These are phyloP conservation scores for Centropyge bicolor DNA, from an alignment of 2,797 vertebrate genomes.

Conservation along the genomic window DNA sequence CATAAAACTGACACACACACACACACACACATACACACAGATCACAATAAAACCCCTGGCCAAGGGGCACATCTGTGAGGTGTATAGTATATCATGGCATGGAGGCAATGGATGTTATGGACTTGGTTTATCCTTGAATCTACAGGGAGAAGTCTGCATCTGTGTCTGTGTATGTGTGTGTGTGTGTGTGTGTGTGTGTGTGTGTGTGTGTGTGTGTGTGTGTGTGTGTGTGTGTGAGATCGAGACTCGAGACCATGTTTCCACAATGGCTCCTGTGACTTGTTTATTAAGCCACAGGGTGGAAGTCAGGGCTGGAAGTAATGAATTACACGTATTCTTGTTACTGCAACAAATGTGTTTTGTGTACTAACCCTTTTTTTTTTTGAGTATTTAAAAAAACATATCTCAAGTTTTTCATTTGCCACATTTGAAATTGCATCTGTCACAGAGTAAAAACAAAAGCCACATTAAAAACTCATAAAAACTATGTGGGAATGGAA, in stretches of 20 bases:
- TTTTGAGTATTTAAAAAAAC: neutral
- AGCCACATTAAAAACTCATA: neutral
- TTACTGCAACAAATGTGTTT: neutral
- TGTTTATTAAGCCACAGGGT: slow-evolving; percentile 9
- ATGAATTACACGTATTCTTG: neutral
- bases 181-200: slow-evolving; percentile 7
- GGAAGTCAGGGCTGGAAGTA: neutral
- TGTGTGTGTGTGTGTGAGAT: neutral
- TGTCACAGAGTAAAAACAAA: no score
- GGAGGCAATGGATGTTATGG: slow-evolving; percentile 28
- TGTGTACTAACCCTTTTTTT: neutral
- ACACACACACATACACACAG: slow-evolving; percentile 12
- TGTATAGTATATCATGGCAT: slow-evolving; percentile 39
- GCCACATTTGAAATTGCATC: neutral
- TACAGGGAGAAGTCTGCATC: slow-evolving; percentile 19
- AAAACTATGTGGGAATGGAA: neutral
- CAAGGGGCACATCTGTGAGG: slow-evolving; percentile 54
- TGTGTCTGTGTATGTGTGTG: slow-evolving; percentile 1
- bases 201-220: neutral
- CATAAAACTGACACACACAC: slow-evolving; percentile 33
- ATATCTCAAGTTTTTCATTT: neutral
- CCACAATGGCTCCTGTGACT: slow-evolving; percentile 16
- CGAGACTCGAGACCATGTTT: slow-evolving; percentile 2
- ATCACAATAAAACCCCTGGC: slow-evolving; percentile 47
- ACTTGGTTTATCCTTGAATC: slow-evolving; percentile 39